Evolutionary conservation across 2,888 invertebrate genomes (phyloP).

Genomic region (Spicauda simplicius): DNA sequence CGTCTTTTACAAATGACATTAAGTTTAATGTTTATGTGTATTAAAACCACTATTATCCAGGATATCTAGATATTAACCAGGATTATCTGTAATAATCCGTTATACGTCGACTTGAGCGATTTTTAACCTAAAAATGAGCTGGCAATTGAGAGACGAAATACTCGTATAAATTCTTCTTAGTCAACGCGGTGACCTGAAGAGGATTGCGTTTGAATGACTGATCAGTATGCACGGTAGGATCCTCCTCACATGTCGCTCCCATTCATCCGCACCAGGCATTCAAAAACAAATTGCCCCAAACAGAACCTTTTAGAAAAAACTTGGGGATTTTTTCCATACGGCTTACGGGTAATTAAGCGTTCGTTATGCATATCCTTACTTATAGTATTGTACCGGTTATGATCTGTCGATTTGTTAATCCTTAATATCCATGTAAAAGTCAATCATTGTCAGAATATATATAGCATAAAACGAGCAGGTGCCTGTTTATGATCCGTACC

Average conservation of each 20-base stretch:
- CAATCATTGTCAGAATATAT: slow-evolving; percentile 67
- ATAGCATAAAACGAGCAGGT: background rate
- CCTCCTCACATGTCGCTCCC: slow-evolving; percentile 54
- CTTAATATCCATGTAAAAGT: slow-evolving; percentile 72
- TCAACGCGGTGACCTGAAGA: background rate
- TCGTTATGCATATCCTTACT: slow-evolving; percentile 34
- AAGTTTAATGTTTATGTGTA: too few species aligned
- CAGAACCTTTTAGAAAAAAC: slow-evolving; percentile 61
- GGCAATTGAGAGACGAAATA: background rate
- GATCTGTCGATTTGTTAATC: slow-evolving; percentile 54
- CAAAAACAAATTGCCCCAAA: slow-evolving; percentile 73
- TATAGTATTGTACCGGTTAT: slow-evolving; percentile 47
- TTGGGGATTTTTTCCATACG: slow-evolving; percentile 52
- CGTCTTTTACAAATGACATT: too few species aligned
- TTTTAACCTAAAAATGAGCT: background rate
- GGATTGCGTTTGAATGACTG: slow-evolving; percentile 1
- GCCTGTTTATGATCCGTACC: too few species aligned
- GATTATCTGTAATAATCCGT: too few species aligned
- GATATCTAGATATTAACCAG: too few species aligned
- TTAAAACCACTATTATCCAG: too few species aligned
- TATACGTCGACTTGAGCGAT: too few species aligned
- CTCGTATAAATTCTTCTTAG: too few species aligned
- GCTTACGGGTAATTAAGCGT: slow-evolving; percentile 59
- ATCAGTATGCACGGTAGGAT: slow-evolving; percentile 67
- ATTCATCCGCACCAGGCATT: slow-evolving; percentile 66